These are phyloP conservation scores for Microctenopoma stevenorrisi DNA, from an alignment of 2,797 vertebrate genomes.

Conservation along the genomic window DNA sequence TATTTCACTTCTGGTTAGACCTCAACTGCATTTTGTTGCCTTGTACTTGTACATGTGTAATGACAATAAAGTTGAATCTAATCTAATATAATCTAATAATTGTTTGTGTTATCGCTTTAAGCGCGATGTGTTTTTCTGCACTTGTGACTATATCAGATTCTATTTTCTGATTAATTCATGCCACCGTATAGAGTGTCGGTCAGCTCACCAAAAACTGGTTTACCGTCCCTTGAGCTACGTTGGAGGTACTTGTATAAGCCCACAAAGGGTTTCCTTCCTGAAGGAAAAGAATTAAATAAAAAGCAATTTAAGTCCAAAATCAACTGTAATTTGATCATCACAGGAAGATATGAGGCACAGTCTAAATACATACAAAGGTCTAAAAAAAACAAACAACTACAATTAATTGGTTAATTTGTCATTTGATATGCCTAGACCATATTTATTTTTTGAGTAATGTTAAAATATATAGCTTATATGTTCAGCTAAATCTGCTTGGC, in stretches of 20 bases:
- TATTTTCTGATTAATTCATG: too few relatives aligned
- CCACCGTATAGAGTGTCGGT: too few relatives aligned
- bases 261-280: neutral
- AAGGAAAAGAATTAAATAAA: neutral
- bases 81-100: too few relatives aligned
- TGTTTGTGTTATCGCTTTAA: too few relatives aligned
- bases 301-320: neutral
- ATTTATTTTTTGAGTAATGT: neutral
- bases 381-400: neutral
- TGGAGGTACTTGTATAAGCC: neutral
- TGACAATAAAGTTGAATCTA: too few relatives aligned
- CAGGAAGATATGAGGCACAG: neutral
- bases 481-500: neutral
- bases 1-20: too few relatives aligned
- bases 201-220: conserved; percentile 55
- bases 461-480: neutral
- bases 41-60: too few relatives aligned
- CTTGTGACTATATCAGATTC: too few relatives aligned
- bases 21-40: too few relatives aligned
- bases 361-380: neutral
- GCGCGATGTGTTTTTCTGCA: too few relatives aligned
- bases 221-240: neutral
- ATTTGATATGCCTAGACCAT: neutral
- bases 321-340: neutral
- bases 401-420: neutral